Conservation (phyloP, 2,888 invertebrate genomes). For the Lymantria dispar region DNA sequence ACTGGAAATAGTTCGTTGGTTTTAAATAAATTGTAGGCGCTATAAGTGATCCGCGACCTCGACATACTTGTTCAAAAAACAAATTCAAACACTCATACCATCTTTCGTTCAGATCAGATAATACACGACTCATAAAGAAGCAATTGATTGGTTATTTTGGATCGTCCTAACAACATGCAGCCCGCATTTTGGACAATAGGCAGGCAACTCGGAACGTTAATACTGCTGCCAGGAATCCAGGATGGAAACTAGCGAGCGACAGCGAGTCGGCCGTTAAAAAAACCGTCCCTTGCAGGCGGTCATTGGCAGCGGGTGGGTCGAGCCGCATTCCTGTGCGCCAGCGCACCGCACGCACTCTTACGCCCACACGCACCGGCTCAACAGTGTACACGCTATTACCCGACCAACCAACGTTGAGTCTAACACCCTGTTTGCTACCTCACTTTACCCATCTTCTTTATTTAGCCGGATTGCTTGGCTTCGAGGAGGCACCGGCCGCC, state of each 20-base stretch:
- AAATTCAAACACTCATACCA: conserved; percentile 27
- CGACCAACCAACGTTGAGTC: conserved; percentile 27
- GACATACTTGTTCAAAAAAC: conserved; percentile 45
- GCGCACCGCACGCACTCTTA: conserved; percentile 64
- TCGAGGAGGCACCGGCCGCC: conserved; percentile 43
- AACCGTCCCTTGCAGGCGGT: conserved; percentile 76
- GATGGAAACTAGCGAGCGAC: conserved; percentile 58
- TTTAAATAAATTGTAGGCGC: not conserved
- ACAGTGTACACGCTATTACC: conserved; percentile 34
- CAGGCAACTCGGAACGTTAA: not conserved
- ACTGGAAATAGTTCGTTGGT: not conserved
- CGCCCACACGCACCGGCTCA: conserved; percentile 61
- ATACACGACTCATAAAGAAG: conserved; percentile 2
- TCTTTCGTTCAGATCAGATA: conserved; percentile 2
- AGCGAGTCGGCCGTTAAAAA: conserved; percentile 56
- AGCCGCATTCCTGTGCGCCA: conserved; percentile 77
- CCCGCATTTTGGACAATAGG: conserved; percentile 34
- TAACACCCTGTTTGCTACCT: conserved; percentile 10
- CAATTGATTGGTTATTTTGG: conserved; percentile 21
- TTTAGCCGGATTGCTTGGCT: conserved; percentile 26
- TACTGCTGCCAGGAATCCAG: conserved; percentile 62
- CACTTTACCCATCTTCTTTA: not conserved
- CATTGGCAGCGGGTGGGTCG: conserved; percentile 79
- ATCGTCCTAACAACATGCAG: conserved; percentile 19
- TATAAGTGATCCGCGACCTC: conserved; percentile 36